Evolutionary conservation across 92 coral and sea anemone genomes (phyloP), one percentile per base, ranked within the genome.

Genomic region (Phymanthus crucifer): DNA sequence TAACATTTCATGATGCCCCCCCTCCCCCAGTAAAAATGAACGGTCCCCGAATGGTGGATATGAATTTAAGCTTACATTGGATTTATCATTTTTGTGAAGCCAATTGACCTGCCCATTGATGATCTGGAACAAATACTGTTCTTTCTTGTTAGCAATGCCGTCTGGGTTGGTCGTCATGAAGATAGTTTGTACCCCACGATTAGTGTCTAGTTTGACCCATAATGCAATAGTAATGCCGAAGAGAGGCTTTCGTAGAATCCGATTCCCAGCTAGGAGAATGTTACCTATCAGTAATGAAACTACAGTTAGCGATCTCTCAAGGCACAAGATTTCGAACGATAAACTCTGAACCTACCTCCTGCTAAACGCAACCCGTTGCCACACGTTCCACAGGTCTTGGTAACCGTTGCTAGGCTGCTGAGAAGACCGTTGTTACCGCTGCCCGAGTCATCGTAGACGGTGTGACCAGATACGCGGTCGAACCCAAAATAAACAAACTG

Each of bases 361-460:
- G 65, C 79, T 18, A 96, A 89, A 54, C 83, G 79, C 29, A 93
- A 76, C 9, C 99, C 98, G 50, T 89, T 90, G 24, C 99, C 99
- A 83, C 99, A 96, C 26, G 84, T 91, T 69, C 98, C 98, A 58
- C 90, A 89, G 66, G 94, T 84, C 88, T 91, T 93, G 35, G 90
- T 80, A 67, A 93, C 93, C 34, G 87, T 87, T 38, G 99, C 93
- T 77, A 88, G 90, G 87, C 91, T 95, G 47, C 89, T 91, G 17
- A 91, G 79, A 14, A 64, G 72, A 18, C 98, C 99, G 43, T 96
- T 90, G 56, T 86, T 86, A 13, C 65, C 91, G 58, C 89, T 93
- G 29, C 99, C 99, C 10, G 99, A 96, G 73, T 96, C 99, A 65
- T 96, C 99, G 71, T 75, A 96, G 67, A 96, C 93, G 3, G 88